A percentile compares a stretch with the other conserved stretches of the same genome.
phyloP scores from a whole-genome alignment of 1,140 invertebrate genomes.

The Drosophila punjabiensis region DNA sequence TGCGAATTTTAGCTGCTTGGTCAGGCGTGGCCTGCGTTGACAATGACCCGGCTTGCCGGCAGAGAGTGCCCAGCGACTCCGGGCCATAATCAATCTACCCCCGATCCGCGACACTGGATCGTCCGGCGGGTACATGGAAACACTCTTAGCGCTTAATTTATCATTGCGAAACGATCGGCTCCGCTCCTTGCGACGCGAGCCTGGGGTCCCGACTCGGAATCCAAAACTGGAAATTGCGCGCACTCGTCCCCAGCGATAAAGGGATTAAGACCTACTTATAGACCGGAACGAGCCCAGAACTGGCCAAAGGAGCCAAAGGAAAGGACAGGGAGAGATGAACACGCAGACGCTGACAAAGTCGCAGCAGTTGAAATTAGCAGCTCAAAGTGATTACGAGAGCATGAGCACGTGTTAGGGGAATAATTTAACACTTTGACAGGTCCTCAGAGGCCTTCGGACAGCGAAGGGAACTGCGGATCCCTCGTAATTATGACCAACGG shows the following conservation, averaged over 20 bases:
- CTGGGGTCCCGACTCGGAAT: conserved; percentile 1
- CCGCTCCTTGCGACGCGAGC: conserved; percentile 31
- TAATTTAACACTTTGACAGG: conserved; percentile 55
- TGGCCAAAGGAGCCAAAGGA: conserved; percentile 6
- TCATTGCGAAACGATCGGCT: conserved; percentile 83
- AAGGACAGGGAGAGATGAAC: conserved; percentile 1
- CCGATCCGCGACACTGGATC: conserved; percentile 77
- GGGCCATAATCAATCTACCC: conserved; percentile 80
- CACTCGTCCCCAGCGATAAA: conserved; percentile 68
- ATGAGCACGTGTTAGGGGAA: conserved; percentile 70
- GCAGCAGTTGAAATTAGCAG: conserved; percentile 63
- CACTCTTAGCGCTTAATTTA: conserved; percentile 85
- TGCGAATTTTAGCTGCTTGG: conserved; percentile 70
- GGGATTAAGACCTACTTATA: conserved; percentile 74
- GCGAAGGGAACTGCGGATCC: not conserved
- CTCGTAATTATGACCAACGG: conserved; percentile 66
- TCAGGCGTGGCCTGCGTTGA: conserved; percentile 72
- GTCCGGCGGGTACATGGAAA: conserved; percentile 82
- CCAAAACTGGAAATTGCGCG: conserved; percentile 60
- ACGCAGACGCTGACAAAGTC: conserved; percentile 25
- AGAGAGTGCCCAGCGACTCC: conserved; percentile 12
- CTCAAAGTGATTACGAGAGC: conserved; percentile 68
- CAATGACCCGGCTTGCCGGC: conserved; percentile 54
- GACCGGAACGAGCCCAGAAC: conserved; percentile 46
- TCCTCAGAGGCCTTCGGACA: not conserved